Percentiles rank a stretch among this genome's conserved stretches.
These are phyloP conservation scores for Acrobasis consociella DNA, from an alignment of 2,888 invertebrate genomes.

Conservation along the genomic window DNA sequence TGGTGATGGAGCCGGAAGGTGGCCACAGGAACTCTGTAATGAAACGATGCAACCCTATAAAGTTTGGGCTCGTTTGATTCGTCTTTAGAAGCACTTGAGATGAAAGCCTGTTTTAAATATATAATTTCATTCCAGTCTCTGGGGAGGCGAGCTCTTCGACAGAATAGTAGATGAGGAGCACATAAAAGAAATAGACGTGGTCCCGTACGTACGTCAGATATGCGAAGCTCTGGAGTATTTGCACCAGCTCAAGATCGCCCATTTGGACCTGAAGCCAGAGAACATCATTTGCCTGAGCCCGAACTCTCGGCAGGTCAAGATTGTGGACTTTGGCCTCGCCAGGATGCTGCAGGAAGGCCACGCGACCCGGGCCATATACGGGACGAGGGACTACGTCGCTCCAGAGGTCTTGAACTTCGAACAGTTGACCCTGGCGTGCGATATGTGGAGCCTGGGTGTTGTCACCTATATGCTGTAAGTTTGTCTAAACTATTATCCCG, in stretches of 20 bases:
- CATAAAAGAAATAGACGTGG: constrained; percentile 86
- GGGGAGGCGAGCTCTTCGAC: constrained; percentile 97
- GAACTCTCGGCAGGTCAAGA: constrained; percentile 93
- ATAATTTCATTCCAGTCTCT: constrained; percentile 87
- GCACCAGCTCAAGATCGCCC: constrained; percentile 92
- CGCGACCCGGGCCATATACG: constrained; percentile 84
- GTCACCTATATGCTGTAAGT: constrained; percentile 96
- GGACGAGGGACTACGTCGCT: constrained; percentile 96
- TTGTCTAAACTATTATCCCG: neutral
- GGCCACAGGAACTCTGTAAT: no score
- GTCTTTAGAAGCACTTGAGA: no score
- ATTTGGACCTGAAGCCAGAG: constrained; percentile 97
- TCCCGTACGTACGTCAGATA: constrained; percentile 94
- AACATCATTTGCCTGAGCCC: constrained; percentile 96
- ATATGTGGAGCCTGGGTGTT: constrained; percentile 98
- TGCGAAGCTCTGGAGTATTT: constrained; percentile 96
- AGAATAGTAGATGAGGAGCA: constrained; percentile 96
- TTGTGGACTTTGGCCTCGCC: constrained; percentile 97
- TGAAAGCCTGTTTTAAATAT: no score
- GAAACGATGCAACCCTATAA: no score
- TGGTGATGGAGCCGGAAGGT: no score
- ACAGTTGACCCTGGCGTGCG: constrained; percentile 91
- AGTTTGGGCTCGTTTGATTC: no score
- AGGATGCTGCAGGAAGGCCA: constrained; percentile 32
- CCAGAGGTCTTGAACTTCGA: constrained; percentile 97